Base-by-base conservation (phyloP, 2,797 vertebrate species). In the Oryzias sinensis region DNA sequence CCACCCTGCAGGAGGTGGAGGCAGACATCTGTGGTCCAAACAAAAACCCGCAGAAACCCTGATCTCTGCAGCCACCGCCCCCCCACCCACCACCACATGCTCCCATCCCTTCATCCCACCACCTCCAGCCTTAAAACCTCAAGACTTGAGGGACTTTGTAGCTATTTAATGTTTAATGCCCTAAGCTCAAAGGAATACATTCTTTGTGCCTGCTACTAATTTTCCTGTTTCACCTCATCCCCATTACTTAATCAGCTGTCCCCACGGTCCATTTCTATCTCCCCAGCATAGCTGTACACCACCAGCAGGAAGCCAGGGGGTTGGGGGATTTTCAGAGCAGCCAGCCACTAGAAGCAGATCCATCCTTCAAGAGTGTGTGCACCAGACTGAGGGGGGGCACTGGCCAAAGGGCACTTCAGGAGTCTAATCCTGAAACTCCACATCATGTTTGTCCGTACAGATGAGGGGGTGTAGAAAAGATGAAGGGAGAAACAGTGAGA, bases 141-240 rank as follows among this genome's bases (percentile, higher is more conserved):
- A 60, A 83, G 75, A 77, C 85, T 82, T 83, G 49, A 16, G 84
- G 87, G 87, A 88, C 71, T 89, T 89, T 86, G 73, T 78, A 75
- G 76, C 90, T 87, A 82, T 87, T 92, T 89, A 88, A 91, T 88
- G 77, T 91, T 88, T 91, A 88, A 92, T 91, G 88, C 79, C 70
- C 80, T 81, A 89, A 86, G 81, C 75, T n/a, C 83, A 82, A 86
- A 91, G 87, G 85, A 91, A 91, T 90, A 89, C 86, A 91, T 91
- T 91, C n/a, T 90, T 60, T 82, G 72, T 77, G 87, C 82, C 88
- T 92, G 89, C 84, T 85, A 91, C 88, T 88, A 90, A 89, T 91
- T 92, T 89, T 80, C 81, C 50, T 68, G 70, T 85, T 87, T 90
- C 79, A 82, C 82, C 71, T 80, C 68, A 76, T 84, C 84, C 83